Base-by-base conservation (phyloP, 2,888 invertebrate genomes). In the Pimpla rufipes region DNA sequence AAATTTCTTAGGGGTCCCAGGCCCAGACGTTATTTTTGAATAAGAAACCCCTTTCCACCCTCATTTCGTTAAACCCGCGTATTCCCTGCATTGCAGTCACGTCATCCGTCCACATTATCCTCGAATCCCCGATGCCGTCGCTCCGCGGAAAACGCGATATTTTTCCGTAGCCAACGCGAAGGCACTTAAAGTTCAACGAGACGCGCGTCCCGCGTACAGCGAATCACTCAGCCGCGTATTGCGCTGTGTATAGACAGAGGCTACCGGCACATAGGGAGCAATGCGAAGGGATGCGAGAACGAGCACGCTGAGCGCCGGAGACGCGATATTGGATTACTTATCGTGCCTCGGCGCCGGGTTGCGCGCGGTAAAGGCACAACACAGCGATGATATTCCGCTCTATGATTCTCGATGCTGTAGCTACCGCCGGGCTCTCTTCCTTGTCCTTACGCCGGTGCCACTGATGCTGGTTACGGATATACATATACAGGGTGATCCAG, bases 251-350 rank as follows among this genome's bases (percentile, higher is more conserved):
- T 7, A 52, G 21, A 52, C 2, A n/a, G 16, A 18, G 11, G 45
- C 23, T 23, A 11, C 11, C 3, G 21, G 23, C n/a, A 35, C 35
- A 55, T 35, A 66, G 52, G n/a, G n/a, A n/a, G 29, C 16, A 18
- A 71, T 70, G 55, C 59, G 64, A 42, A 71, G 74, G 50, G 68
- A 76, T 66, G 57, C 62, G 70, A 81, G 77, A 77, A 81, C 73
- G 83, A 77, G 79, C 73, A 82, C 78, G 85, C 75, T 81, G 85
- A 88, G 83, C 73, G 71, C 79, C 85, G 85, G 85, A 85, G 86
- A 85, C 83, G 55, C 81, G 83, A 85, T 86, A 90, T 90, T 89
- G 89, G 87, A 89, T 90, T 90, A 90, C 88, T 88, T 88, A 87
- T 87, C 79, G 80, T 83, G 67, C 77, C 76, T 21, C 59, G 59